These are phyloP conservation scores for Chrysogorgia sp. DNA, from an alignment of 92 coral and sea anemone genomes.

Conservation along the genomic window DNA sequence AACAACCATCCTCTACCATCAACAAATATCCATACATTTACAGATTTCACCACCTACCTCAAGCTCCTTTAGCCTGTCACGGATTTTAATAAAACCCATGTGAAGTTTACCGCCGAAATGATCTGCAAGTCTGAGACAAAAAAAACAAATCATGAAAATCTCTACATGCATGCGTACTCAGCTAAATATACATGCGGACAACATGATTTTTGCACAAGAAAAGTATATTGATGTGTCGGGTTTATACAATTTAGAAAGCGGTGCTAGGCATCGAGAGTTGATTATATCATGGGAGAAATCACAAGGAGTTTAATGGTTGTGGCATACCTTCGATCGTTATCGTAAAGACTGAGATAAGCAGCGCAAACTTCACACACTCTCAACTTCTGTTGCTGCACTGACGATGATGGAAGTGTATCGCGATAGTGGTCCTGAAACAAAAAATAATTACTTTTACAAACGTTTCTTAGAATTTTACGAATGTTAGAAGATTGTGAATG, in stretches of 20 bases:
- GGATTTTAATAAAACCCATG: slow-evolving; percentile 98
- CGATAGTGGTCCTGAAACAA: slow-evolving; percentile 78
- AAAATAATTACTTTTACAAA: not conserved
- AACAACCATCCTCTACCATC: not conserved
- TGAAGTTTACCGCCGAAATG: slow-evolving; percentile 99
- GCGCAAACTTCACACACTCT: slow-evolving; percentile 99
- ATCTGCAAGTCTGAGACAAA: slow-evolving; percentile 82
- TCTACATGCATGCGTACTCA: no score
- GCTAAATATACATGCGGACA: no score
- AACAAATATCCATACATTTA: not conserved
- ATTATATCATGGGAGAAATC: not conserved
- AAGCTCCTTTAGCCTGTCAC: slow-evolving; percentile 82
- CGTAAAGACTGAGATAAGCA: slow-evolving; percentile 98
- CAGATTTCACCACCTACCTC: slow-evolving; percentile 60
- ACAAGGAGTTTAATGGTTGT: no score
- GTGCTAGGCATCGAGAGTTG: not conserved
- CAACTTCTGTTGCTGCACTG: slow-evolving; percentile 95
- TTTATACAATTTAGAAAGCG: not conserved
- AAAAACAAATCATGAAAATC: not conserved
- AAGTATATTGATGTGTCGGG: no score
- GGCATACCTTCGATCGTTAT: slow-evolving; percentile 96
- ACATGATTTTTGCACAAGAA: no score
- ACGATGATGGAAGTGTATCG: slow-evolving; percentile 85
- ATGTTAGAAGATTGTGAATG: not conserved
- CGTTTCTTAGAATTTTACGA: no score